phyloP scores from a whole-genome alignment of 1,140 invertebrate genomes.

The Ladona fulva region DNA sequence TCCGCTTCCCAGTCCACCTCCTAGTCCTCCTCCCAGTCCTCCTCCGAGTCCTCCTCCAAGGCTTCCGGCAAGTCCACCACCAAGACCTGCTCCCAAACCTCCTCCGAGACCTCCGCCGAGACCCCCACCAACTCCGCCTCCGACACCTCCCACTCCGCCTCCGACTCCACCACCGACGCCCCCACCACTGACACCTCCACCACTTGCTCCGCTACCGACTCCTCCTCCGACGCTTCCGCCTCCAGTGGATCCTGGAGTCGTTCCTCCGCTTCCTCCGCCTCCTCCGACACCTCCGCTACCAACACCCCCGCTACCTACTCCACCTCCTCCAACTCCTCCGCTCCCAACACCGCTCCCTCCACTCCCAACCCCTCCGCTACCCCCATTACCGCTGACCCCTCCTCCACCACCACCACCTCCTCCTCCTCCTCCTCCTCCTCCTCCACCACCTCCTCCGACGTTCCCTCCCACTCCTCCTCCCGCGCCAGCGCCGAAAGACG shows the following conservation, averaged over 20 bases:
- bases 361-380: slow-evolving; percentile 26
- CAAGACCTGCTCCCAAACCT: neutral
- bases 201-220: neutral
- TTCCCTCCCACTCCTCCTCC: neutral
- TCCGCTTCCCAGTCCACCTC: neutral
- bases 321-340: too few relatives aligned
- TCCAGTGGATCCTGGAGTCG: neutral
- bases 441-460: neutral
- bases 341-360: neutral
- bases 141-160: neutral
- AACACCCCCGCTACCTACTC: neutral
- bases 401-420: slow-evolving; percentile 31
- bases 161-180: neutral
- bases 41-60: neutral
- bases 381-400: slow-evolving; percentile 22
- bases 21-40: neutral
- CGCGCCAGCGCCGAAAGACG: neutral
- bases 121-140: neutral
- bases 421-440: neutral
- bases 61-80: neutral
- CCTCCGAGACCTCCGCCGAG: neutral
- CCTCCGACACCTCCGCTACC: neutral
- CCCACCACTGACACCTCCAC: neutral
- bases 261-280: neutral
- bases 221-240: neutral